Base-by-base conservation (phyloP, 2,888 invertebrate genomes). In the Lasioglossum leucozonium region DNA sequence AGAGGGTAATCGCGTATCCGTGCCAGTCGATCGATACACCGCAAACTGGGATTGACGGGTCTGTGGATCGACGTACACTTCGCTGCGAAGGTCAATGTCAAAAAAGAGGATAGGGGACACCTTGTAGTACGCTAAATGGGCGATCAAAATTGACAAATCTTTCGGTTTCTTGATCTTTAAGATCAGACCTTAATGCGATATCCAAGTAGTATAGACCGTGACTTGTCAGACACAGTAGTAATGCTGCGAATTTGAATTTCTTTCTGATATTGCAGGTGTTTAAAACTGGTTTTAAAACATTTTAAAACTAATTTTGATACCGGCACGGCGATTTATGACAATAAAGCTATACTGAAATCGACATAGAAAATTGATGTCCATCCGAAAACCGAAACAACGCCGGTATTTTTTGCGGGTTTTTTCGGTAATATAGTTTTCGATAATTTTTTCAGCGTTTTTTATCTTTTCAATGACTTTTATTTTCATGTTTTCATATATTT, bases 61-160 rank as follows among this genome's bases (percentile, higher is more conserved):
- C 76, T 62, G 58, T 72, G 67, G 69, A 62, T 74, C 67, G 44
- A 76, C 2, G 22, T 22, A 65, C 26, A 26, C 65, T 42, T 37
- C 40, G 51, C 30, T 47, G 65, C 65, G 77, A 89, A 89, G 88
- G 88, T 89, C 82, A 89, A 51, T 74, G 72, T 40, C 62, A n/a
- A 40, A 47, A 69, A 71, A 40, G 55, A 42, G 76, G 51, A 86
- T 40, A n/a, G 11, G 2, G 1, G n/a, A n/a, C 13, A 22, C 10
- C 2, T 13, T 4, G 69, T 10, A 22, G n/a, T 10, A 4, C 11
- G n/a, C 4, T 22, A 13, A 40, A 40, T 6, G 18, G 13, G 16
- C 2, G 26, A 4, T 6, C 5, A 16, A 26, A 5, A 62, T 26
- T 5, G 26, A 16, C 16, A 30, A 0, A 30, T n/a, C 13, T 62